Evolutionary conservation across 1,140 invertebrate genomes (phyloP), one percentile per base, ranked within the genome.

Genomic region (Nylanderia fulva): DNA sequence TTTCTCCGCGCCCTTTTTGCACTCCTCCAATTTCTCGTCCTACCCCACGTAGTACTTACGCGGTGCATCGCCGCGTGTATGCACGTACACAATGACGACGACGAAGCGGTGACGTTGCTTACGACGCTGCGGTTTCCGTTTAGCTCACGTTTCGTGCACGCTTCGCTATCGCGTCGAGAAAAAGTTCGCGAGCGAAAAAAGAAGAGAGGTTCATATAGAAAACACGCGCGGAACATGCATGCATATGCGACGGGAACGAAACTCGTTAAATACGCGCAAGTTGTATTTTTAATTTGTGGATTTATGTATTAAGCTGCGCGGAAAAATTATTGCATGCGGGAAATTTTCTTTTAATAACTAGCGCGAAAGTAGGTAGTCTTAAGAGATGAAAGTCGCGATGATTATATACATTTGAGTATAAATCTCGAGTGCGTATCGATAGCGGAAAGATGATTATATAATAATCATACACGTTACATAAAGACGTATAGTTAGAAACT

Each of bases 261-360:
- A 92, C 91, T 94, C 92, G 93, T 94, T 94, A 92, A 94, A 94
- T 93, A 91, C 89, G 85, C 64, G 33, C 52, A 36, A 77, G 33
- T 69, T 64, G 8, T 66, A 66, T 58, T 69, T 84, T 69, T 84
- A 86, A 88, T 61, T 66, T 52, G 63, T 64, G 61, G 64, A 84
- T n/a, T n/a, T n/a, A n/a, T 60, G 58, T 3, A 6, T 56, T 61
- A 85, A 85, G 63, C 58, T 54, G 52, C 56, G 64, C 60, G 48
- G 56, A 45, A 72, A 63, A 64, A 66, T 48, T 0, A 1, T 13
- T 45, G 3, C n/a, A 33, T 45, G n/a, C 15, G 24, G 4, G 24
- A 18, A 4, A 58, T 80, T 15, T 13, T 29, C 21, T 24, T 21
- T 56, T 71, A 82, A 72, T 45, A 8, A 71, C n/a, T n/a, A 6